Conservation (phyloP, 1,140 invertebrate genomes). For the Hydropsyche tenuis region DNA sequence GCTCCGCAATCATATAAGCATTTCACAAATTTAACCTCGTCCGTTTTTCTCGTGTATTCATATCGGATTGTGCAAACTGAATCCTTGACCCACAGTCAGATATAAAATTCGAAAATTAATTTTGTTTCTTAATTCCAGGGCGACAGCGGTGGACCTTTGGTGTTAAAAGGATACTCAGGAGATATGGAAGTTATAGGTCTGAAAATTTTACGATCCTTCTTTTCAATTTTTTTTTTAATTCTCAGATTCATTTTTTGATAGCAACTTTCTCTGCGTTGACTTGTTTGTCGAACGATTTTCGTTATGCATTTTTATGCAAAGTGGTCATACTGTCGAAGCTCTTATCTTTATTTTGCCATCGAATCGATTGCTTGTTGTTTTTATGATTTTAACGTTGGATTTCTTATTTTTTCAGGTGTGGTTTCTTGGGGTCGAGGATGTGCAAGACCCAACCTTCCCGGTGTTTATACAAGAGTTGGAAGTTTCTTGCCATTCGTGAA, state of each 20-base stretch:
- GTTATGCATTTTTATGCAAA: too few species aligned
- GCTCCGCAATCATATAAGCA: background rate
- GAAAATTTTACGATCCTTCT: constrained; percentile 22
- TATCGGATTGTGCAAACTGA: background rate
- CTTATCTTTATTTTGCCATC: background rate
- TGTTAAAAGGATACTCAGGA: constrained; percentile 54
- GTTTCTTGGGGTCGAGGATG: constrained; percentile 77
- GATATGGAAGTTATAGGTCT: constrained; percentile 57
- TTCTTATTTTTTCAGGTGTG: constrained; percentile 55
- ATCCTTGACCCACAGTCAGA: constrained; percentile 4
- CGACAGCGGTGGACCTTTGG: constrained; percentile 59
- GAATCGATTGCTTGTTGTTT: background rate
- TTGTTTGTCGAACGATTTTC: too few species aligned
- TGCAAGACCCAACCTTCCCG: constrained; percentile 68
- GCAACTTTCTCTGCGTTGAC: too few species aligned
- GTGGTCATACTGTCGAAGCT: constrained; percentile 1
- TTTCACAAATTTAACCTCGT: constrained; percentile 1
- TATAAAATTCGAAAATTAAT: too few species aligned
- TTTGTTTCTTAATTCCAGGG: constrained; percentile 47
- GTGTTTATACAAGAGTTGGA: constrained; percentile 73
- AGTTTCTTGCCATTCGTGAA: constrained; percentile 57
- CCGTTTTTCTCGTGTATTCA: background rate
- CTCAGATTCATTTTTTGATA: too few species aligned
- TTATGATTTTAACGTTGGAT: background rate
- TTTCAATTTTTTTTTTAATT: background rate